Conservation (phyloP, 2,113 vertebrate genomes). For the Chionodraco myersi region DNA sequence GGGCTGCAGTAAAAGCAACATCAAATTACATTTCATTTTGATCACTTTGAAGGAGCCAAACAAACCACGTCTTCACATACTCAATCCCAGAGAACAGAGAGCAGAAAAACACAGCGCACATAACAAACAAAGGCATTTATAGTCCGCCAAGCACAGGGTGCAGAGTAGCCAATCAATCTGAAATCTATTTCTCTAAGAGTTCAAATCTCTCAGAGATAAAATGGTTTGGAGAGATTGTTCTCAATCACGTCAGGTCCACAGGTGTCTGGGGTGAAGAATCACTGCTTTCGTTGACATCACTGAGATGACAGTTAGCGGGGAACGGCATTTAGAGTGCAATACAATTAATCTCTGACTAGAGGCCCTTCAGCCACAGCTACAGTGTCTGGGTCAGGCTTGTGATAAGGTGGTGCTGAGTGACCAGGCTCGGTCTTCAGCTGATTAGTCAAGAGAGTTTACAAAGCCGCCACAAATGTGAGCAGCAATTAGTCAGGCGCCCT, state of each 20-base stretch:
- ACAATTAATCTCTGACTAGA: conserved; percentile 69
- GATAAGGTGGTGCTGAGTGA: conserved; percentile 73
- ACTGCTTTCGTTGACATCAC: conserved; percentile 36
- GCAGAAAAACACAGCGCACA: not conserved
- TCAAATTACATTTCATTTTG: conserved; percentile 16
- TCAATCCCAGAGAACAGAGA: conserved; percentile 8
- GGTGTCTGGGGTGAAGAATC: conserved; percentile 45
- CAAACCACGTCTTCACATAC: conserved; percentile 29
- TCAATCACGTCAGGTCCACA: conserved; percentile 29
- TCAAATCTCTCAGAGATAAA: conserved; percentile 48
- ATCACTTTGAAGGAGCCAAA: conserved; percentile 17
- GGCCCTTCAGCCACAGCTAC: conserved; percentile 61
- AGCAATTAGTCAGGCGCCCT: conserved; percentile 65
- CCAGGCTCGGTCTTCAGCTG: conserved; percentile 67
- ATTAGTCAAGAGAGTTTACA: conserved; percentile 77
- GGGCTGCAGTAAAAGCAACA: conserved; percentile 18
- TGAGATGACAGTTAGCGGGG: conserved; percentile 52
- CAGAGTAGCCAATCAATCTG: conserved; percentile 42
- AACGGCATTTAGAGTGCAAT: conserved; percentile 32
- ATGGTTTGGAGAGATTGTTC: conserved; percentile 46
- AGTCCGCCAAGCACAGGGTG: not conserved
- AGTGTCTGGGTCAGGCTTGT: conserved; percentile 62
- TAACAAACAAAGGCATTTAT: conserved; percentile 17
- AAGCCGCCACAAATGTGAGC: conserved; percentile 58
- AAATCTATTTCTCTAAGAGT: conserved; percentile 48